Conservation (phyloP, 2,888 invertebrate species). For the Nebria brevicollis region DNA sequence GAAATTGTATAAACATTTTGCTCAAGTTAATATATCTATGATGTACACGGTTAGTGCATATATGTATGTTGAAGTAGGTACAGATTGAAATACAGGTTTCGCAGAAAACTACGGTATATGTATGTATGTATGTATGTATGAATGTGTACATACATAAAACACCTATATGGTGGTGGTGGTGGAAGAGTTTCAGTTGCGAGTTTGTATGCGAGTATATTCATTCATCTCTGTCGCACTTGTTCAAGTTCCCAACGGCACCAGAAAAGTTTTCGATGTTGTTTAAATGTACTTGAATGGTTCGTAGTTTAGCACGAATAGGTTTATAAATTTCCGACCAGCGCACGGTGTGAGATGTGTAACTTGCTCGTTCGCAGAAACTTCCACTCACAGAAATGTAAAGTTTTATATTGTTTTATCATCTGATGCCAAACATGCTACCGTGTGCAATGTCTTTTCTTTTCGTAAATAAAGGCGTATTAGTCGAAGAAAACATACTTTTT, state of each 20-base stretch:
- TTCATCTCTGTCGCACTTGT: conserved; percentile 29
- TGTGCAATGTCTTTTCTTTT: not conserved
- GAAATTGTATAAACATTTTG: not conserved
- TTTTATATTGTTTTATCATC: conserved; percentile 31
- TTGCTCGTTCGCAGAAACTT: conserved; percentile 22
- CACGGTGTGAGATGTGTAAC: conserved; percentile 36
- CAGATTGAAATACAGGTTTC: not conserved
- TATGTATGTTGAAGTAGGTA: not conserved
- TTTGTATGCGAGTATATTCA: not conserved
- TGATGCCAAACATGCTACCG: not conserved
- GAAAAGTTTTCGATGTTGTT: conserved; percentile 45
- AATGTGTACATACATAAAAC: not conserved
- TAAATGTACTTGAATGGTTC: conserved; percentile 46
- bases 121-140: not conserved
- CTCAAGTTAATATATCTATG: not conserved
- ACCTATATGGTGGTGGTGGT: not conserved
- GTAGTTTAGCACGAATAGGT: conserved; percentile 45
- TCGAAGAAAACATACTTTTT: no score
- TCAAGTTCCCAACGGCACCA: conserved; percentile 39
- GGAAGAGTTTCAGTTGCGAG: not conserved
- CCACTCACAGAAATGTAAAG: conserved; percentile 35
- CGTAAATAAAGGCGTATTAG: not conserved
- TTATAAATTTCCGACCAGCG: conserved; percentile 41
- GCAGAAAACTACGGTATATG: not conserved
- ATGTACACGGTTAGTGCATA: not conserved